A percentile compares a stretch with the other conserved stretches of the same genome.
These are phyloP conservation scores for Alca torda DNA, from an alignment of 2,797 vertebrate species.

Conservation along the genomic window DNA sequence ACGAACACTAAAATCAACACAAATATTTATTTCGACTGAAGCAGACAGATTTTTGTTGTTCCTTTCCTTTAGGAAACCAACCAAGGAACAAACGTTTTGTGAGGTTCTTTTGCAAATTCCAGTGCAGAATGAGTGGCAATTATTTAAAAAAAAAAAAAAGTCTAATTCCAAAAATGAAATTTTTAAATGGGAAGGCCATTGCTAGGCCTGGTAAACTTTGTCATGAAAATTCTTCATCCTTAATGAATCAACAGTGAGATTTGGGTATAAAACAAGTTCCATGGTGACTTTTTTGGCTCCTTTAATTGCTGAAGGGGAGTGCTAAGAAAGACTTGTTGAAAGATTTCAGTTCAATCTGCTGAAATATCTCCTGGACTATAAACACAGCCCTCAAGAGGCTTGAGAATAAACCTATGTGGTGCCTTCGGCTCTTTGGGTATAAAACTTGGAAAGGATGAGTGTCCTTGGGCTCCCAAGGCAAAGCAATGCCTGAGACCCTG, in stretches of 20 bases:
- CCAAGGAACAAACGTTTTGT: not conserved
- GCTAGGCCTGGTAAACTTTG: not conserved
- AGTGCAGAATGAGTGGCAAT: not conserved
- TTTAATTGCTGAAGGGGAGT: not conserved
- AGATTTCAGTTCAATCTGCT: not conserved
- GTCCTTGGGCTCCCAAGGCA: not conserved
- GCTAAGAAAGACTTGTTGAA: not conserved
- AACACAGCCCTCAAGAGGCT: no score
- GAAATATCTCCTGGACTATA: not conserved
- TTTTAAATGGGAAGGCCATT: not conserved
- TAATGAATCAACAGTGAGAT: not conserved
- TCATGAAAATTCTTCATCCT: not conserved
- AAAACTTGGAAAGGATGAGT: not conserved
- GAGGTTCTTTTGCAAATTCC: not conserved
- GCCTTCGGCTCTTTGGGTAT: not conserved
- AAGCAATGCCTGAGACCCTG: not conserved
- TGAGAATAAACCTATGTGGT: not conserved
- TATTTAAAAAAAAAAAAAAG: not conserved
- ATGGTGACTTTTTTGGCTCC: not conserved
- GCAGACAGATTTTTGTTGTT: not conserved
- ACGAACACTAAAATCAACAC: not conserved
- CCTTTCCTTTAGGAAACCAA: not conserved
- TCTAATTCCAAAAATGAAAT: not conserved
- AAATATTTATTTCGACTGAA: not conserved
- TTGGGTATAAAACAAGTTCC: not conserved